A percentile compares a stretch with the other conserved stretches of the same genome.
Conservation (phyloP, 2,113 vertebrate genomes). For the Halcyon senegalensis region DNA sequence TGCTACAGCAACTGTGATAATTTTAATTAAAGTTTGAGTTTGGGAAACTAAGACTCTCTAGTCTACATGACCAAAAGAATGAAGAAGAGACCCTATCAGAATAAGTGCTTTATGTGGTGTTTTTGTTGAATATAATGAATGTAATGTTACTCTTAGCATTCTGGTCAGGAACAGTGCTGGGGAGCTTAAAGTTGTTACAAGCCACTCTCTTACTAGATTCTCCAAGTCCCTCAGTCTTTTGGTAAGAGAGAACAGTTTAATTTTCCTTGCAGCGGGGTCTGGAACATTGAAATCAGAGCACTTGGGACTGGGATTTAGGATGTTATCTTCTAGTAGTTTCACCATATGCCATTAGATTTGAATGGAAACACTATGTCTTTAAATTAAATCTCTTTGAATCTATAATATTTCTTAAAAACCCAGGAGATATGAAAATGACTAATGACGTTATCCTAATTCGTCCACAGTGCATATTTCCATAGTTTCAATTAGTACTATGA, state of each 20-base stretch:
- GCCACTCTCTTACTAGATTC: background rate
- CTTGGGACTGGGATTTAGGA: background rate
- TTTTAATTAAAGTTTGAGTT: conserved; percentile 12
- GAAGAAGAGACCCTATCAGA: background rate
- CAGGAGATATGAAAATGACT: background rate
- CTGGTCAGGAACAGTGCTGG: background rate
- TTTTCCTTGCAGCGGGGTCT: background rate
- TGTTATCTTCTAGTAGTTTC: background rate
- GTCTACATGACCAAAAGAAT: background rate
- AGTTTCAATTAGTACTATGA: background rate
- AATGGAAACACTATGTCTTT: background rate
- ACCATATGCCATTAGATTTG: background rate
- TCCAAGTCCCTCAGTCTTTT: background rate
- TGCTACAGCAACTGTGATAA: background rate
- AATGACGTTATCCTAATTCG: background rate
- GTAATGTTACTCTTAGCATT: background rate
- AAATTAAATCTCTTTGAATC: background rate
- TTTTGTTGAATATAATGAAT: background rate
- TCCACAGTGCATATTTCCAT: background rate
- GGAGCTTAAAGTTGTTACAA: background rate
- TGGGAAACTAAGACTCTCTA: background rate
- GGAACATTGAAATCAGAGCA: background rate
- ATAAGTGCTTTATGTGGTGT: background rate
- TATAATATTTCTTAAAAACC: background rate
- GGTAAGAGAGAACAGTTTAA: background rate